Base-by-base conservation (phyloP, 2,113 vertebrate genomes). In the Emydura subglobosa region DNA sequence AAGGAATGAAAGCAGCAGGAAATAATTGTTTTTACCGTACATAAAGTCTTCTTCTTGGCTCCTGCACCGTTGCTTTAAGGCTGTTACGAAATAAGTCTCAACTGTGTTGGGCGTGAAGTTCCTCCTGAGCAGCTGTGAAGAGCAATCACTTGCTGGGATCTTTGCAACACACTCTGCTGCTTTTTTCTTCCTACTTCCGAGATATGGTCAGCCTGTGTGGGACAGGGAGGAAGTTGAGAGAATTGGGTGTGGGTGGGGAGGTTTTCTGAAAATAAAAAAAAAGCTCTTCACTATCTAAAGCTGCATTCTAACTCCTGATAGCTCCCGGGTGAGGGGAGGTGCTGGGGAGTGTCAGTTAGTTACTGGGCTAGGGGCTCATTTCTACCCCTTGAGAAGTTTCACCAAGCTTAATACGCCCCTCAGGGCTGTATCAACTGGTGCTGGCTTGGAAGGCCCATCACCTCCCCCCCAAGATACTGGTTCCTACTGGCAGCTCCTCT, bases 221-320 rank as follows among this genome's bases (percentile, higher is more conserved):
- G 81, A 82, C 61, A 92, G 91, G 90, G 87, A 96, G 97, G 97
- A 98, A 97, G 97, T 97, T 29, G 0, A 39, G 72, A 82, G 0
- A 1, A 65, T 29, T 68, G 27, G 13, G 25, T 39, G 87, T 29
- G 39, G 53, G 81, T 91, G 94, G 93, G 87, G 0, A 47, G 17
- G 24, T 83, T 91, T 19, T 42, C n/a, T 42, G 34, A 42, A 51
- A 78, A n/a, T 39, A 24, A 22, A 11, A 29, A 55, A 27, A 24
- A 49, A 21, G 17, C 47, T 59, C 57, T 25, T 11, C 11, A 25
- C 8, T 59, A 25, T 25, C 57, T 27, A 59, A 59, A 25, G 42
- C 72, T 76, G 39, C 22, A 2, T 25, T 76, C 42, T 12, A 42
- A 44, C 10, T 22, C 61, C 21, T 44, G 11, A 39, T 44, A 44